A percentile compares a stretch with the other conserved stretches of the same genome.
Conservation (phyloP, 2,113 vertebrate species). For the Microcebus jonahi region DNA sequence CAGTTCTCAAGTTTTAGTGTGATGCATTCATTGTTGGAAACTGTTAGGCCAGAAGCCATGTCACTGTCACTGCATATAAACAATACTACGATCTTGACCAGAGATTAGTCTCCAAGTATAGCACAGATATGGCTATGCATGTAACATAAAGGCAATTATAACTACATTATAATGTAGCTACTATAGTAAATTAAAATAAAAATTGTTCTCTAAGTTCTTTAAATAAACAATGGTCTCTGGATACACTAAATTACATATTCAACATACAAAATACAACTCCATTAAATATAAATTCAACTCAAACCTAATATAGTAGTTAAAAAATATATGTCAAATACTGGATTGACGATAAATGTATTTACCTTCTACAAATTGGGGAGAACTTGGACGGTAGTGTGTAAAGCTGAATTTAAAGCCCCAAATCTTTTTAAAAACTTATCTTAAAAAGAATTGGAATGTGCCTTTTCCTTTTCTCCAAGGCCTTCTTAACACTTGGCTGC, state of each 20-base stretch:
- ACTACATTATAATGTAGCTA: not conserved
- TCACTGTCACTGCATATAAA: not conserved
- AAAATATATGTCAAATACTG: not conserved
- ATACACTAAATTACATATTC: not conserved
- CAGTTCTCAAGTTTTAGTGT: not conserved
- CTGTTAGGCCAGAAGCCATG: not conserved
- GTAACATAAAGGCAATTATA: not conserved
- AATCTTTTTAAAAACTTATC: not conserved
- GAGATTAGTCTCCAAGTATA: not conserved
- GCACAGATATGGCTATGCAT: not conserved
- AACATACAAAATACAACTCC: not conserved
- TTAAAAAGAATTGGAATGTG: not conserved
- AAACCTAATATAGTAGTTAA: not conserved
- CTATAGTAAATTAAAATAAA: conserved; percentile 13
- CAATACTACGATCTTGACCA: not conserved
- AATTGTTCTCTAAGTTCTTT: conserved; percentile 5
- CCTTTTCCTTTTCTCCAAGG: not conserved
- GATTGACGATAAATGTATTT: not conserved
- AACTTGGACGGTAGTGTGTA: not conserved
- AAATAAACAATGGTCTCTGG: not conserved
- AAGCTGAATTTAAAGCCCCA: conserved; percentile 34
- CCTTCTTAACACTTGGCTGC: not conserved
- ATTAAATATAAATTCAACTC: conserved; percentile 2
- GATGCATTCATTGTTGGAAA: not conserved
- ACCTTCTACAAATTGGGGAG: not conserved